Conservation (phyloP, 2,797 vertebrate species). For the Sciaenops ocellatus region DNA sequence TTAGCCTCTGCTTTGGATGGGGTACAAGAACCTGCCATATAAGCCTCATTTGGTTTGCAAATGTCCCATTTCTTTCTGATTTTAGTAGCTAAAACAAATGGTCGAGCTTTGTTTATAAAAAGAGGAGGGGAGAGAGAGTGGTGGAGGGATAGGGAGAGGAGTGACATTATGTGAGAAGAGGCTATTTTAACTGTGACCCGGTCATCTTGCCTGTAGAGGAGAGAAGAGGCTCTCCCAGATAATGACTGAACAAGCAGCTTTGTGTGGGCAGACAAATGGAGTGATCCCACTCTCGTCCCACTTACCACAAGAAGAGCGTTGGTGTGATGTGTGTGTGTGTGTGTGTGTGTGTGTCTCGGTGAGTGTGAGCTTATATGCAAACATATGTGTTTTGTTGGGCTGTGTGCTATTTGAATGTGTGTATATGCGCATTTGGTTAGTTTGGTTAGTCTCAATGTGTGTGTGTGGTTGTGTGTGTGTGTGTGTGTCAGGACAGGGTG, state of each 20-base stretch:
- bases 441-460: slow-evolving; percentile 57
- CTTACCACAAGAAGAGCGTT: slow-evolving; percentile 74
- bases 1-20: slow-evolving; percentile 83
- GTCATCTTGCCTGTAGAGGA: slow-evolving; percentile 79
- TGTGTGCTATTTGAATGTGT: slow-evolving; percentile 72
- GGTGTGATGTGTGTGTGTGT: slow-evolving; percentile 41
- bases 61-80: slow-evolving; percentile 82
- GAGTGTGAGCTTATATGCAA: slow-evolving; percentile 65
- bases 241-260: slow-evolving; percentile 86
- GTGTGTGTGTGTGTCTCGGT: slow-evolving; percentile 21
- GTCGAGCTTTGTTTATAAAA: slow-evolving; percentile 72
- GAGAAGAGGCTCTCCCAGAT: slow-evolving; percentile 83
- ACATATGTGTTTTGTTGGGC: slow-evolving; percentile 61
- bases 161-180: slow-evolving; percentile 71
- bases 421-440: slow-evolving; percentile 67
- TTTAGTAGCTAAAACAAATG: slow-evolving; percentile 85
- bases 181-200: slow-evolving; percentile 79
- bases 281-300: slow-evolving; percentile 79
- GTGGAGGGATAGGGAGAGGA: slow-evolving; percentile 15
- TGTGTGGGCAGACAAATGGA: slow-evolving; percentile 82
- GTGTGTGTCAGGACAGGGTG: slow-evolving; percentile 51
- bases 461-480: slow-evolving; percentile 23
- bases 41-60: slow-evolving; percentile 87
- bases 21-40: slow-evolving; percentile 77
- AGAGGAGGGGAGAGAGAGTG: slow-evolving; percentile 22